Conservation (phyloP, 1,140 invertebrate species). For the Episyrphus balteatus region DNA sequence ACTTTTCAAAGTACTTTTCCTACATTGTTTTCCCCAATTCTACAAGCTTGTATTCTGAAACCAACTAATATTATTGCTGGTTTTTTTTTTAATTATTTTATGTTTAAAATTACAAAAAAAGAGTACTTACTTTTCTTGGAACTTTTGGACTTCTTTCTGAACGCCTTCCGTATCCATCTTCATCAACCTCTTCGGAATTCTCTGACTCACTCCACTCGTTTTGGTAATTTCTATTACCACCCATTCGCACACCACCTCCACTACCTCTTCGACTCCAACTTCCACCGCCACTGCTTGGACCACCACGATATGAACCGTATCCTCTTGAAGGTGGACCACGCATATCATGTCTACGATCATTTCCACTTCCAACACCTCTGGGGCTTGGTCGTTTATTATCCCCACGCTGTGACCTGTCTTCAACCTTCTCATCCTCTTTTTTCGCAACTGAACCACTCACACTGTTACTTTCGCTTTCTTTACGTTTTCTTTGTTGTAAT, state of each 20-base stretch:
- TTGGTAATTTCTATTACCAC: slow-evolving; percentile 17
- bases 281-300: slow-evolving; percentile 14
- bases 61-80: no score
- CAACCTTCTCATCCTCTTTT: neutral
- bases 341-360: slow-evolving; percentile 18
- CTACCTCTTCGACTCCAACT: slow-evolving; percentile 21
- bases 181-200: slow-evolving; percentile 30
- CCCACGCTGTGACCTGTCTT: neutral
- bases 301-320: slow-evolving; percentile 28
- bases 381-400: slow-evolving; percentile 25
- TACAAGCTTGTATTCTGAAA: no score
- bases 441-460: neutral
- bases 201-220: slow-evolving; percentile 16
- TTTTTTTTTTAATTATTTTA: no score
- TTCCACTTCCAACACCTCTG: slow-evolving; percentile 32
- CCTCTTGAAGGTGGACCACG: slow-evolving; percentile 32
- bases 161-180: slow-evolving; percentile 17
- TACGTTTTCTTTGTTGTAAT: neutral
- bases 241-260: slow-evolving; percentile 13
- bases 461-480: neutral
- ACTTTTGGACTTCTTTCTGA: slow-evolving; percentile 20
- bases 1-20: no score
- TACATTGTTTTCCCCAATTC: no score
- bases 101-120: no score
- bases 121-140: slow-evolving; percentile 12